Evolutionary conservation across 2,888 invertebrate species (phyloP), one percentile per base, ranked within the genome.

Genomic region (Scrobipalpa costella): DNA sequence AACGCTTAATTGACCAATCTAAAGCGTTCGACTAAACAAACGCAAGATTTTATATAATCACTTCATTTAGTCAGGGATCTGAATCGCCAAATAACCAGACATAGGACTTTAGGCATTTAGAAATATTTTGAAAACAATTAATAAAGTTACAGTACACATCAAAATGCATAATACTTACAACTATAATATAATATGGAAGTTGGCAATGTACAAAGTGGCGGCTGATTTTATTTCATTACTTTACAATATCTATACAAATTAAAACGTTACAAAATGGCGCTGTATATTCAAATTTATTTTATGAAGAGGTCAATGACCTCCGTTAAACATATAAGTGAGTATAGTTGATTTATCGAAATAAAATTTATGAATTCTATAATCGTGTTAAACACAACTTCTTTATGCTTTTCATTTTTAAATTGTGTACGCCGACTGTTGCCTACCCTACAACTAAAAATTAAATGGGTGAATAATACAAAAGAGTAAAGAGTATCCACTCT

Each of bases 111-210:
- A 68, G 67, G 65, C 67, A 38, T 68, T 67, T 65, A 65, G 67
- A 66, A 70, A 68, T 69, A 68, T 71, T 69, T 50, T 66, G 67
- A 67, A 67, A 71, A 72, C 71, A 70, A 50, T 52, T 52, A 52
- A 69, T 69, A 76, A 49, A 64, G 57, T 27, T 21, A 63, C 33
- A 71, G 67, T 72, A 76, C 74, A 78, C 77, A 76, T 78, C 75
- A 68, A 80, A 80, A 79, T 77, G 76, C 77, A 72, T 71, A 75
- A 77, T 74, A 79, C 78, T 79, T 78, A 81, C 68, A 70, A 66
- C 72, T 74, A 74, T 66, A 70, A 73, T 55, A 75, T 66, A 75
- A 71, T 72, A 76, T 76, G 75, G 77, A 78, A 77, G 76, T 76
- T 78, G 79, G 78, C 78, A 75, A 77, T 77, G 71, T 79, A 77